A percentile compares a stretch with the other conserved stretches of the same genome.
Evolutionary conservation across 2,797 vertebrate species (phyloP).

Genomic region (Bradypodion pumilum): DNA sequence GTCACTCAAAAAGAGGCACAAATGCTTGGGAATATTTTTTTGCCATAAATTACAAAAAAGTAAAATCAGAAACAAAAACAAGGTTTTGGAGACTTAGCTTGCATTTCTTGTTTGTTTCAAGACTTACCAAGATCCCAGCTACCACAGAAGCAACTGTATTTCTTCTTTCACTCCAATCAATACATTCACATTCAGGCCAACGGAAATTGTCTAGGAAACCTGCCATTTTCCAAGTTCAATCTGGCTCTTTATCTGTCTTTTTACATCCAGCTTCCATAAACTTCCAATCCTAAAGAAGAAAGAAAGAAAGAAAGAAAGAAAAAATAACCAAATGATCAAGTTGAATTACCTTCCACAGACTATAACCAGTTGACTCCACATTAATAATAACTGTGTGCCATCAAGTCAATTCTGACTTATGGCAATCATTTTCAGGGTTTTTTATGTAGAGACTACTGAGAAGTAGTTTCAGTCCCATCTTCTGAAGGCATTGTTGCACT

Average conservation of each 20-base stretch:
- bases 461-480: too few relatives aligned
- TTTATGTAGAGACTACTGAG: too few relatives aligned
- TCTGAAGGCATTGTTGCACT: too few relatives aligned
- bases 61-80: neutral
- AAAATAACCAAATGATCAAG: constrained; percentile 1
- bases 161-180: constrained; percentile 90
- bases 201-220: constrained; percentile 91
- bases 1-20: neutral
- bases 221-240: constrained; percentile 76
- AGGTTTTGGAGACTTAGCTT: neutral
- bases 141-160: constrained; percentile 86
- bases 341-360: neutral
- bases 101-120: neutral
- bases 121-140: constrained; percentile 85
- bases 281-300: constrained; percentile 33
- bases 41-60: neutral
- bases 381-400: too few relatives aligned
- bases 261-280: constrained; percentile 60
- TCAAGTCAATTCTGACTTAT: too few relatives aligned
- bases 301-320: constrained; percentile 10
- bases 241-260: neutral
- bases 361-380: neutral
- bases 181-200: constrained; percentile 91
- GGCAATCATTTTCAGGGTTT: too few relatives aligned
- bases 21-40: neutral